Evolutionary conservation across 2,797 vertebrate genomes (phyloP).

Genomic region (Centropyge bicolor): DNA sequence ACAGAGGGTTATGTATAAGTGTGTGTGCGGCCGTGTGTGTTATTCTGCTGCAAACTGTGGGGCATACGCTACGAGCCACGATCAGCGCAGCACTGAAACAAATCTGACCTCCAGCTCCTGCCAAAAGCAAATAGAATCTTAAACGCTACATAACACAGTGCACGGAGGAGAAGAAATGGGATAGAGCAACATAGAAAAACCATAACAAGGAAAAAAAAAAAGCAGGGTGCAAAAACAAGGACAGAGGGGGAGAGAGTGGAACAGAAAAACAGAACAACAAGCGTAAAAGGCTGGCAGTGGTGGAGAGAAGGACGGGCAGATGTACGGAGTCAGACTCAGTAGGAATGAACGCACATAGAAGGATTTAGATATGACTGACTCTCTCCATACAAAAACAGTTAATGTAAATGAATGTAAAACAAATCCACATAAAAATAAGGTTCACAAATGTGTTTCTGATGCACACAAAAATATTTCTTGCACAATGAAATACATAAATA

Average conservation of each 20-base stretch:
- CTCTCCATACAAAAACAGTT: too few species aligned
- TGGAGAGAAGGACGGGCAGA: conserved; percentile 28
- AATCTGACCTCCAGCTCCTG: conserved; percentile 54
- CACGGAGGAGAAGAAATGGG: conserved; percentile 15
- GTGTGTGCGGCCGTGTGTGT: conserved; percentile 8
- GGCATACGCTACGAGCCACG: conserved; percentile 34
- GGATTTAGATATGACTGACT: too few species aligned
- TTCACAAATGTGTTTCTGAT: too few species aligned
- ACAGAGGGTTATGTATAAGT: not conserved
- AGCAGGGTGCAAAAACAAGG: conserved; percentile 4
- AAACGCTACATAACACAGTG: conserved; percentile 48
- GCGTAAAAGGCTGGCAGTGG: conserved; percentile 33
- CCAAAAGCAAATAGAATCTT: conserved; percentile 61
- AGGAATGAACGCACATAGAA: too few species aligned
- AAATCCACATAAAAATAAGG: too few species aligned
- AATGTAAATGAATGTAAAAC: too few species aligned
- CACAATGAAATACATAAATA: too few species aligned
- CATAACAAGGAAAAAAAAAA: conserved; percentile 24
- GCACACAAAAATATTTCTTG: too few species aligned
- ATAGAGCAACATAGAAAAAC: conserved; percentile 27
- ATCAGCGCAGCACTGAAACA: conserved; percentile 52
- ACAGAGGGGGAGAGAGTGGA: not conserved
- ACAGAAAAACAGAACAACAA: conserved; percentile 32
- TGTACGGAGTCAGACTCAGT: too few species aligned
- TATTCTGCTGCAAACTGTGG: conserved; percentile 32